Conservation (phyloP, 2,888 invertebrate species). For the Phortica magna region DNA sequence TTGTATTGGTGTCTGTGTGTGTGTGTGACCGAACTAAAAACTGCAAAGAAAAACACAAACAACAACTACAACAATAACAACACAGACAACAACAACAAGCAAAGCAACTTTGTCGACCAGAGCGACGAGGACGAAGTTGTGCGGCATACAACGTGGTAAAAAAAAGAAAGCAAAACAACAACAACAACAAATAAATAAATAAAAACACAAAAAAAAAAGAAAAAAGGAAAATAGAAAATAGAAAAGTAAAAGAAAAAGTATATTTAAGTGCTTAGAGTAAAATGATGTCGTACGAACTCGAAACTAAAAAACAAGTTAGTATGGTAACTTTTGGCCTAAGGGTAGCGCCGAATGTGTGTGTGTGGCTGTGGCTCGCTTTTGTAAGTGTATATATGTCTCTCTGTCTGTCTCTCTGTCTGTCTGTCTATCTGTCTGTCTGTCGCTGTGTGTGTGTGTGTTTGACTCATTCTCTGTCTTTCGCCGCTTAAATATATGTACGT, state of each 20-base stretch:
- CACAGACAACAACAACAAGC: slow-evolving; percentile 20
- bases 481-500: background rate
- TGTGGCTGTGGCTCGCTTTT: slow-evolving; percentile 12
- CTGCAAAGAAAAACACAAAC: slow-evolving; percentile 72
- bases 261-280: slow-evolving; percentile 76
- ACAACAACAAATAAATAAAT: background rate
- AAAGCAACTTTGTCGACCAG: background rate
- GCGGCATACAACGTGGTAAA: background rate
- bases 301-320: slow-evolving; percentile 73
- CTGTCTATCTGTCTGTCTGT: background rate
- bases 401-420: slow-evolving; percentile 21
- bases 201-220: slow-evolving; percentile 1
- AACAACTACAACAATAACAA: slow-evolving; percentile 50
- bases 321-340: slow-evolving; percentile 71
- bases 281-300: slow-evolving; percentile 75
- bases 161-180: background rate
- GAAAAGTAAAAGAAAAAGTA: slow-evolving; percentile 64
- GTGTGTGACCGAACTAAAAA: slow-evolving; percentile 63
- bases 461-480: slow-evolving; percentile 19
- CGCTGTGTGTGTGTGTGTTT: slow-evolving; percentile 45
- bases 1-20: background rate
- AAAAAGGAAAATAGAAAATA: slow-evolving; percentile 24
- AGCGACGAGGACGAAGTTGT: background rate
- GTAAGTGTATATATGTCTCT: slow-evolving; percentile 7
- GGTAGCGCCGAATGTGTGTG: slow-evolving; percentile 44